These are phyloP conservation scores for Etheostoma cragini DNA, from an alignment of 2,113 vertebrate species.

Conservation along the genomic window DNA sequence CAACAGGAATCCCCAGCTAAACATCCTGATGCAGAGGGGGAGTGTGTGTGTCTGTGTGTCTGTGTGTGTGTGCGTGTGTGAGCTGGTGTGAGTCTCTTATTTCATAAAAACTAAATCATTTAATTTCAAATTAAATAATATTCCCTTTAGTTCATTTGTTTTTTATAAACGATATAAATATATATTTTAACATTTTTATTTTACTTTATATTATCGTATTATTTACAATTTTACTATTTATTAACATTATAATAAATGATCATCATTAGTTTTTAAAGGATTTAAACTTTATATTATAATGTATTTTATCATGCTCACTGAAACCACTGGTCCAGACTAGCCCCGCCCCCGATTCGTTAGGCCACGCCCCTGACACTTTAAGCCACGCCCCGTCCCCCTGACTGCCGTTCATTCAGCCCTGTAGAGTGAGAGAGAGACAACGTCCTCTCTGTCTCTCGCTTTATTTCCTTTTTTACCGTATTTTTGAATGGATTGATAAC, in stretches of 20 bases:
- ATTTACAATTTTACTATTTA: too few relatives aligned
- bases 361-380: background rate
- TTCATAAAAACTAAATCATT: too few relatives aligned
- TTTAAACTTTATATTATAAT: too few relatives aligned
- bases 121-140: too few relatives aligned
- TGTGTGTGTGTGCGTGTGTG: conserved; percentile 14
- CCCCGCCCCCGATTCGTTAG: too few relatives aligned
- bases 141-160: too few relatives aligned
- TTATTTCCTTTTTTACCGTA: background rate
- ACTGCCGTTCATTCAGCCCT: conserved; percentile 3
- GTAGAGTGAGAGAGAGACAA: background rate
- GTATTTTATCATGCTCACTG: too few relatives aligned
- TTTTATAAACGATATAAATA: too few relatives aligned
- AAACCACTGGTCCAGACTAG: too few relatives aligned
- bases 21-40: conserved; percentile 31
- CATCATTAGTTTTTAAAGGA: too few relatives aligned
- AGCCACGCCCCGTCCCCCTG: conserved; percentile 6
- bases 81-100: background rate
- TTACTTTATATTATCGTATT: too few relatives aligned
- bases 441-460: background rate
- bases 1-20: conserved; percentile 49
- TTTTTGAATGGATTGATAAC: conserved; percentile 31
- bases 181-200: accelerated
- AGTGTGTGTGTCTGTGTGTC: conserved; percentile 26
- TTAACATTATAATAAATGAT: too few relatives aligned